phyloP scores from a whole-genome alignment of 2,888 invertebrate genomes.

The Rotaria sp. region DNA sequence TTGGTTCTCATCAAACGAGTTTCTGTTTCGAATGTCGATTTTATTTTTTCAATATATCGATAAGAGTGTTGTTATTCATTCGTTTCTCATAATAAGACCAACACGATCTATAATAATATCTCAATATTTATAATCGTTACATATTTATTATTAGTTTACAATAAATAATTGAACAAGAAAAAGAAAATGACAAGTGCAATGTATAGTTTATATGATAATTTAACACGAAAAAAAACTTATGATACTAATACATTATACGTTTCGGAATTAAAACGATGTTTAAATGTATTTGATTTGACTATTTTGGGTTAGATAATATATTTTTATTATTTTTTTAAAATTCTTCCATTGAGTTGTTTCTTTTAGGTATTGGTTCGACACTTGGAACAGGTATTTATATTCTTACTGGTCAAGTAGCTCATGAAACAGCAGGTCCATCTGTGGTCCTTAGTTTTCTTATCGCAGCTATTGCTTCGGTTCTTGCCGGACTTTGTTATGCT shows the following conservation, averaged over 20 bases:
- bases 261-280: not conserved
- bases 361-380: conserved; percentile 7
- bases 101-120: too few species aligned
- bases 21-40: too few species aligned
- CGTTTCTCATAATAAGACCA: too few species aligned
- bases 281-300: conserved; percentile 7
- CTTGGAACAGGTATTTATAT: conserved; percentile 68
- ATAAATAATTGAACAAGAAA: not conserved
- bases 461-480: conserved; percentile 51
- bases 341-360: not conserved
- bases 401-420: conserved; percentile 86
- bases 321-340: not conserved
- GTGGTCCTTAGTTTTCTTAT: conserved; percentile 66
- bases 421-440: conserved; percentile 59
- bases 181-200: not conserved
- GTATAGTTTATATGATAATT: not conserved
- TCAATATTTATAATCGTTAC: too few species aligned
- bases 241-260: not conserved
- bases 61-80: too few species aligned
- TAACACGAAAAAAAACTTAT: not conserved
- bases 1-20: too few species aligned
- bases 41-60: too few species aligned
- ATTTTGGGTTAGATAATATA: not conserved
- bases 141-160: too few species aligned
- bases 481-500: conserved; percentile 57